phyloP scores from a whole-genome alignment of 2,113 vertebrate species.

The Notarius quadriscutis region DNA sequence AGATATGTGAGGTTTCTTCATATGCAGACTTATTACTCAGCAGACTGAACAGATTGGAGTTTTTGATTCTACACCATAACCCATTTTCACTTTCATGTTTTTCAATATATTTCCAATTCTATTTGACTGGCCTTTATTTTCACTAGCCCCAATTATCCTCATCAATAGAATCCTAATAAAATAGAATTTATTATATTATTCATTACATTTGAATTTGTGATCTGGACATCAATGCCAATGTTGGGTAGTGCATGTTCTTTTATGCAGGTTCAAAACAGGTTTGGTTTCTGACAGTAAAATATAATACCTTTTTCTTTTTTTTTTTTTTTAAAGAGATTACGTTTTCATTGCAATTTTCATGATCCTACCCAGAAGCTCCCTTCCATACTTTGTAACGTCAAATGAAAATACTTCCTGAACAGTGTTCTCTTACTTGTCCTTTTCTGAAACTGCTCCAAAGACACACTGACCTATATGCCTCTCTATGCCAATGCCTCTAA shows the following conservation, averaged over 20 bases:
- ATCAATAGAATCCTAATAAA: conserved; percentile 54
- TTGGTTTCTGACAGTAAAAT: conserved; percentile 22
- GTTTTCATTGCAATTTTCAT: conserved; percentile 22
- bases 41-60: conserved; percentile 17
- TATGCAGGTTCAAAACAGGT: conserved; percentile 32
- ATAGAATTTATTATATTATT: conserved; percentile 64
- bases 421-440: conserved; percentile 6
- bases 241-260: conserved; percentile 27
- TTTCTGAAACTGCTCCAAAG: conserved; percentile 23
- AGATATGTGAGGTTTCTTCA: background rate
- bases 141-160: background rate
- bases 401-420: conserved; percentile 19
- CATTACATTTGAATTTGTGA: conserved; percentile 65
- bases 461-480: conserved; percentile 25
- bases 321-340: background rate
- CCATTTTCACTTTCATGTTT: background rate
- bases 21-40: background rate
- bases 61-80: conserved; percentile 16
- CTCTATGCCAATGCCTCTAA: background rate
- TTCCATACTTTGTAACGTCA: conserved; percentile 4
- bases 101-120: background rate
- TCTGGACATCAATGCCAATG: conserved; percentile 45
- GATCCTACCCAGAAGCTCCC: conserved; percentile 17
- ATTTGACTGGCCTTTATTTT: background rate
- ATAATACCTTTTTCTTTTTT: background rate